Conservation (phyloP, 1,140 invertebrate genomes). For the silkworm (Bombyx mori) region DNA sequence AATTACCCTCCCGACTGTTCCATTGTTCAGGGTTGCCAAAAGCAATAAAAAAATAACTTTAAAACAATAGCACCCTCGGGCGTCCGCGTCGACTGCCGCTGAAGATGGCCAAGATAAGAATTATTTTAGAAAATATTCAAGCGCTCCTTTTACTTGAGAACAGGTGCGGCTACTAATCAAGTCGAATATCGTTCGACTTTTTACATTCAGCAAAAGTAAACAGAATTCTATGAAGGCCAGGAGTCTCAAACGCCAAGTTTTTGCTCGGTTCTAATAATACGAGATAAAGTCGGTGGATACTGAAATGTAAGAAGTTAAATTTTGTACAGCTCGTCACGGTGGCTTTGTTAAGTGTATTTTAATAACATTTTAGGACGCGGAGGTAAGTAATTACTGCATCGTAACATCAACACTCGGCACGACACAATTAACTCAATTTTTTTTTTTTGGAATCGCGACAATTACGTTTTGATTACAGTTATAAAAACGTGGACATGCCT, state of each 20-base stretch:
- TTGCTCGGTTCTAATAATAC: too few relatives aligned
- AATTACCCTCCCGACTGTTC: conserved; percentile 38
- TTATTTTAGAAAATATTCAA: conserved; percentile 56
- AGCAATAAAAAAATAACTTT: conserved; percentile 60
- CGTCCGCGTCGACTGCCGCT: conserved; percentile 40
- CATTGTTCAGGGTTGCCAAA: conserved; percentile 60
- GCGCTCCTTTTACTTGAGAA: conserved; percentile 34
- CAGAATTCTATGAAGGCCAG: too few relatives aligned
- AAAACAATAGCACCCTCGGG: conserved; percentile 65
- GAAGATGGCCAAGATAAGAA: conserved; percentile 53
- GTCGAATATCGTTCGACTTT: too few relatives aligned
- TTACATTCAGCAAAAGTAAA: too few relatives aligned
- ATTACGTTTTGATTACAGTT: conserved; percentile 64
- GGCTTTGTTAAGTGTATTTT: conserved; percentile 57
- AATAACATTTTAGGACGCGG: conserved; percentile 59
- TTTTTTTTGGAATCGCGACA: conserved; percentile 62
- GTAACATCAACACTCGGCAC: conserved; percentile 59
- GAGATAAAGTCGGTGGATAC: too few relatives aligned
- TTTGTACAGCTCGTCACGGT: background rate
- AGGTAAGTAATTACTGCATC: conserved; percentile 61
- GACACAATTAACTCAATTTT: conserved; percentile 56
- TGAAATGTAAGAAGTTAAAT: background rate
- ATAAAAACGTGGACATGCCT: conserved; percentile 44
- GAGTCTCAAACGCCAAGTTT: too few relatives aligned
- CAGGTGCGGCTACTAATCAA: conserved; percentile 41